Evolutionary conservation across 2,888 invertebrate species (phyloP).

Genomic region (Eupithecia vulgata): DNA sequence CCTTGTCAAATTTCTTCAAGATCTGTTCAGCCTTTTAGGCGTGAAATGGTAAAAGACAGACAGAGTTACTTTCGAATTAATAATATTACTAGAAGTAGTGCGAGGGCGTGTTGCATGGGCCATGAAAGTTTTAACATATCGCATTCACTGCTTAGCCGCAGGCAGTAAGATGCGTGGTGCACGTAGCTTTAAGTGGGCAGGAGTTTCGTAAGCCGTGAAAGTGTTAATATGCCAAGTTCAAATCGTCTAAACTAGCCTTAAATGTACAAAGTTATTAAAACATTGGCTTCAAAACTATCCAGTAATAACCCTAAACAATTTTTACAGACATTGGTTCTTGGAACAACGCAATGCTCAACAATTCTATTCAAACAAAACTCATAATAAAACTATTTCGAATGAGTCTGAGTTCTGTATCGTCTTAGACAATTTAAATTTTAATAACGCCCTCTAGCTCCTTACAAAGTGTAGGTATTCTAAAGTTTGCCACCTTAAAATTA

Average conservation of each 20-base stretch:
- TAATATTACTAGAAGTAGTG: too few species aligned
- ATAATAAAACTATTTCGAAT: constrained; percentile 15
- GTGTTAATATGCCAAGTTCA: too few species aligned
- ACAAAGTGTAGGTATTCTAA: constrained; percentile 35
- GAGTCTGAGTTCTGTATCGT: constrained; percentile 10
- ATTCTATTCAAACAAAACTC: constrained; percentile 4
- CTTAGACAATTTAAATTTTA: constrained; percentile 23
- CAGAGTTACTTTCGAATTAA: too few species aligned
- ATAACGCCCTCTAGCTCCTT: constrained; percentile 19
- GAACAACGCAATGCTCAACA: background rate
- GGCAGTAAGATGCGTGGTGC: too few species aligned
- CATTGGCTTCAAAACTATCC: background rate
- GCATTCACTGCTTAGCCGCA: too few species aligned
- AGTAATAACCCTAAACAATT: background rate
- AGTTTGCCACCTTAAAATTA: constrained; percentile 39
- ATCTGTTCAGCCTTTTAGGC: too few species aligned
- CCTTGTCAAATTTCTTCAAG: too few species aligned
- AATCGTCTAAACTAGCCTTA: background rate
- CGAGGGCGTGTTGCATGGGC: too few species aligned
- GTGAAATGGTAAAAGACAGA: too few species aligned
- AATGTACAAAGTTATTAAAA: background rate
- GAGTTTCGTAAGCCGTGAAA: too few species aligned
- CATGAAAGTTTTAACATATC: too few species aligned
- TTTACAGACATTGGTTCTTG: constrained; percentile 4
- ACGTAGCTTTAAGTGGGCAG: too few species aligned